These are phyloP conservation scores for Habrosyne pyritoides DNA, from an alignment of 2,888 invertebrate genomes.

Conservation along the genomic window DNA sequence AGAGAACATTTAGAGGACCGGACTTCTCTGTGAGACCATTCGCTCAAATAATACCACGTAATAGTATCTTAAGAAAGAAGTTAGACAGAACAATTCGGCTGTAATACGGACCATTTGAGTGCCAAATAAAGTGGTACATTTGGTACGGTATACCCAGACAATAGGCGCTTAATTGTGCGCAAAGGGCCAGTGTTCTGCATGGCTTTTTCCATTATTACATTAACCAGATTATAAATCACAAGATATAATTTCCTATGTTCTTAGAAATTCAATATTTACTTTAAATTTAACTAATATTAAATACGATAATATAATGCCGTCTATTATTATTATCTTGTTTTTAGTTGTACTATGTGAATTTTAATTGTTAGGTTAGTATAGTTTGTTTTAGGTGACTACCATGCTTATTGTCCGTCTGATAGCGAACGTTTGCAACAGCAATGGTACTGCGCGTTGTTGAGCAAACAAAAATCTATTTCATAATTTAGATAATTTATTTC, in stretches of 20 bases:
- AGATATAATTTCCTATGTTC: background rate
- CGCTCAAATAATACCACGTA: constrained; percentile 8
- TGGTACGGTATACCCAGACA: constrained; percentile 20
- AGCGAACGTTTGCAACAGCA: no score
- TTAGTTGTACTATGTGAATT: no score
- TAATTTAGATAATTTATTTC: no score
- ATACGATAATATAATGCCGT: no score
- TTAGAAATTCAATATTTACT: background rate
- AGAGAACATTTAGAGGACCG: background rate
- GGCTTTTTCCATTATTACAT: constrained; percentile 11
- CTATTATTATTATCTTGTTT: no score
- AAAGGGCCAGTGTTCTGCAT: constrained; percentile 8
- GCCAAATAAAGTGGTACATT: constrained; percentile 26
- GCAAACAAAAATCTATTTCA: no score
- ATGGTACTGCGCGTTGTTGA: no score
- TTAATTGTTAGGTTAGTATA: no score
- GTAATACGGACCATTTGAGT: constrained; percentile 27
- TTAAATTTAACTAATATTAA: no score
- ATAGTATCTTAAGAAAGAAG: constrained; percentile 15
- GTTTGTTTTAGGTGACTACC: no score
- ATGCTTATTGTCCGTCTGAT: no score
- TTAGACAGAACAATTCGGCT: constrained; percentile 18
- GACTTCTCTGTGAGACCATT: background rate
- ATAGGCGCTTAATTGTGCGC: constrained; percentile 30
- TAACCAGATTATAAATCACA: background rate